These are phyloP conservation scores for Bilobella aurantiaca DNA, from an alignment of 1,140 invertebrate species.

Conservation along the genomic window DNA sequence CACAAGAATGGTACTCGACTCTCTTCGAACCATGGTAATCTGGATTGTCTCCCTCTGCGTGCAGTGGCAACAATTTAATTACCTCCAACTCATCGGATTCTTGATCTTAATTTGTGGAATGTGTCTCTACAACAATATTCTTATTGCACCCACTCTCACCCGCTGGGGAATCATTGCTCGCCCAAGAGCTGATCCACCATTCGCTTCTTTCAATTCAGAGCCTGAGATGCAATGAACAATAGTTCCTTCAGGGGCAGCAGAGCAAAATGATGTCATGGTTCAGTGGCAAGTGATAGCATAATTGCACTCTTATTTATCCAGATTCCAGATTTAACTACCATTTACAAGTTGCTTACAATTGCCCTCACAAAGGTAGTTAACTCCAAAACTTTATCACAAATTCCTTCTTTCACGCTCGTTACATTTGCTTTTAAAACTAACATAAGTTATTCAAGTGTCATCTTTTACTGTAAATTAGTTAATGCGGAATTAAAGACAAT, in stretches of 20 bases:
- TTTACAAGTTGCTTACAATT: too few species aligned
- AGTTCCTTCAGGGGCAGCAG: not conserved
- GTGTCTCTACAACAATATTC: slow-evolving; percentile 62
- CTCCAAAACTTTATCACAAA: too few species aligned
- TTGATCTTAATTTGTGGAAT: slow-evolving; percentile 60
- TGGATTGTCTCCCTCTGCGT: slow-evolving; percentile 68
- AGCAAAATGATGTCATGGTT: not conserved
- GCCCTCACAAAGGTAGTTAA: too few species aligned
- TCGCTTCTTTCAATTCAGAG: not conserved
- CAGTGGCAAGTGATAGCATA: not conserved
- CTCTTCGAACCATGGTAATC: slow-evolving; percentile 75
- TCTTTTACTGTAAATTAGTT: too few species aligned
- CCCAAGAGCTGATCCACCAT: not conserved
- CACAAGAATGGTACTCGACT: slow-evolving; percentile 84
- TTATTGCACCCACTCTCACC: slow-evolving; percentile 37
- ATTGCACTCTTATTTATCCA: too few species aligned
- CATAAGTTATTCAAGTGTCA: too few species aligned
- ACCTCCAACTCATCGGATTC: slow-evolving; percentile 69
- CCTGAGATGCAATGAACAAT: not conserved
- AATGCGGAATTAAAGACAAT: too few species aligned
- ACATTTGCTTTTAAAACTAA: too few species aligned
- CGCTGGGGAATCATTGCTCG: slow-evolving; percentile 26
- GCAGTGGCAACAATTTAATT: slow-evolving; percentile 67
- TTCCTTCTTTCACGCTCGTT: too few species aligned
- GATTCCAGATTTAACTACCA: too few species aligned